A percentile compares a stretch with the other conserved stretches of the same genome.
Evolutionary conservation across 2,113 vertebrate species (phyloP).

Genomic region (Ictalurus furcatus): DNA sequence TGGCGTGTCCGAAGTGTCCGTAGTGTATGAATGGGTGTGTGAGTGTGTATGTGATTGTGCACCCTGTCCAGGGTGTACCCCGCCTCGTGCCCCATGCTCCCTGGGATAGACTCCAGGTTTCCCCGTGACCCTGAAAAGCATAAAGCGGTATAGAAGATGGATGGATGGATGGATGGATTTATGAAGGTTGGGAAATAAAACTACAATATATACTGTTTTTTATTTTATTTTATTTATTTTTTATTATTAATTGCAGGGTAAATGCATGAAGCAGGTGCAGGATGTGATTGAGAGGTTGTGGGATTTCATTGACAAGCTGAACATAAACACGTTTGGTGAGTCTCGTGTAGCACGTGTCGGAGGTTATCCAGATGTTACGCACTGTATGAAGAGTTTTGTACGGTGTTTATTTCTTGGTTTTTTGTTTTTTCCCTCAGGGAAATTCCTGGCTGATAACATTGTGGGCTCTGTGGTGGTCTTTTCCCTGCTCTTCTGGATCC

Average conservation of each 20-base stretch:
- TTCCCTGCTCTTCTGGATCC: slow-evolving; percentile 93
- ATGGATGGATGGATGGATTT: not conserved
- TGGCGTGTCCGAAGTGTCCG: too few relatives aligned
- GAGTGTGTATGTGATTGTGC: too few relatives aligned
- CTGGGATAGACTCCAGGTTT: too few relatives aligned
- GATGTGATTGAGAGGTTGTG: slow-evolving; percentile 95
- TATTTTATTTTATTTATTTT: not conserved
- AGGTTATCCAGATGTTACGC: not conserved
- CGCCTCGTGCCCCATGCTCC: too few relatives aligned
- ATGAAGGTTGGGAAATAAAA: not conserved
- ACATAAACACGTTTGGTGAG: slow-evolving; percentile 93
- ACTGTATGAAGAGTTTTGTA: not conserved
- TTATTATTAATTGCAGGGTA: slow-evolving; percentile 74
- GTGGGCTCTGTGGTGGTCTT: slow-evolving; percentile 95
- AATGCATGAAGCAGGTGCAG: slow-evolving; percentile 95
- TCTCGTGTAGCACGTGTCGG: not conserved
- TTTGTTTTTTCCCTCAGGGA: slow-evolving; percentile 69
- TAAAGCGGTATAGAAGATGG: too few relatives aligned
- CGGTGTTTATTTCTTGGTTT: not conserved
- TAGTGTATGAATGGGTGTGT: too few relatives aligned
- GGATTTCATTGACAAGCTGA: slow-evolving; percentile 95
- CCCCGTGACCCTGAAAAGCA: too few relatives aligned
- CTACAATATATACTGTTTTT: not conserved
- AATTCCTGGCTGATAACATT: slow-evolving; percentile 93
- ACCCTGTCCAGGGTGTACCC: too few relatives aligned